A percentile compares a stretch with the other conserved stretches of the same genome.
Conservation (phyloP, 2,113 vertebrate genomes). For the Apodemus sylvaticus region DNA sequence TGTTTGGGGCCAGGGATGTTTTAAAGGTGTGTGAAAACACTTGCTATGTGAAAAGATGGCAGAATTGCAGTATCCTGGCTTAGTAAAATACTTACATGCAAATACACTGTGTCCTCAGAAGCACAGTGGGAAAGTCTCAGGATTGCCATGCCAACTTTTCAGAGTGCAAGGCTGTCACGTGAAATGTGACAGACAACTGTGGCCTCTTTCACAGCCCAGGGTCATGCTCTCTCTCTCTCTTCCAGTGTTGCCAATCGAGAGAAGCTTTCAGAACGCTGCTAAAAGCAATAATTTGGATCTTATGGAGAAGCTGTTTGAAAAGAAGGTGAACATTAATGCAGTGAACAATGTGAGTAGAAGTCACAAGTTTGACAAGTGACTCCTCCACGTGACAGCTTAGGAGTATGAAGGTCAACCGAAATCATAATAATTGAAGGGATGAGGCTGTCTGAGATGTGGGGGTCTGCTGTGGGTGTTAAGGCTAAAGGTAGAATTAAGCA, state of each 20-base stretch:
- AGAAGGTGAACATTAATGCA: constrained; percentile 73
- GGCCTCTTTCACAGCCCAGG: neutral
- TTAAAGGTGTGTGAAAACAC: constrained; percentile 23
- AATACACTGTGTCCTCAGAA: neutral
- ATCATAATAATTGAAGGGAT: neutral
- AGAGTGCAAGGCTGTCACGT: neutral
- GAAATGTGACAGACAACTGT: neutral
- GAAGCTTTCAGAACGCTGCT: constrained; percentile 68
- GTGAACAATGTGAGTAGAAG: constrained; percentile 64
- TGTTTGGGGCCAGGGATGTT: constrained; percentile 10
- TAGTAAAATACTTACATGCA: neutral
- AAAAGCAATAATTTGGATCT: constrained; percentile 71
- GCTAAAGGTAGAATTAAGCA: neutral
- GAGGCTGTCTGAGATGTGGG: neutral
- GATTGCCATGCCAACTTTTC: neutral
- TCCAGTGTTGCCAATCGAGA: constrained; percentile 69
- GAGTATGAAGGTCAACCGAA: neutral
- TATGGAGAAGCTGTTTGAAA: constrained; percentile 73
- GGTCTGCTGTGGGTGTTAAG: neutral
- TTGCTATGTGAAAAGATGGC: neutral
- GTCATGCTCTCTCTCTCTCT: constrained; percentile 38
- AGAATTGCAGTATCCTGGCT: neutral
- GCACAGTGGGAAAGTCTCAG: neutral
- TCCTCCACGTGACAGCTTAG: neutral
- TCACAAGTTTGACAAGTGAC: neutral